Percentiles rank a stretch among this genome's conserved stretches.
These are phyloP conservation scores for Lomographa bimaculata DNA, from an alignment of 2,888 invertebrate genomes.

Conservation along the genomic window DNA sequence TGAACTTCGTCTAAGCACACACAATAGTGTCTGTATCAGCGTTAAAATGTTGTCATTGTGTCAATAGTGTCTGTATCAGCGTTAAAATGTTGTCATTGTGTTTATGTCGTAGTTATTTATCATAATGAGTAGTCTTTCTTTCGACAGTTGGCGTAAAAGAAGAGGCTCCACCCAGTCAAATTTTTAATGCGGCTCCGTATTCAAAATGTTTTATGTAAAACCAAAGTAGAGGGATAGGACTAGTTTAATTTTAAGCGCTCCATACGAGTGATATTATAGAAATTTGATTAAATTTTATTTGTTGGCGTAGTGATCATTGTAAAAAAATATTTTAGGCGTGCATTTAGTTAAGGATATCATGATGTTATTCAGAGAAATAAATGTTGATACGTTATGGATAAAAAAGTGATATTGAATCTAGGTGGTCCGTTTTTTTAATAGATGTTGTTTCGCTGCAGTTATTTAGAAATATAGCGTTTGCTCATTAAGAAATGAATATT, in stretches of 20 bases:
- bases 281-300: conserved; percentile 32
- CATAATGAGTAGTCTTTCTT: conserved; percentile 25
- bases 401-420: conserved; percentile 13
- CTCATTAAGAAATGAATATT: no score
- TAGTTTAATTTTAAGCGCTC: conserved; percentile 20
- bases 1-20: neutral
- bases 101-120: conserved; percentile 18
- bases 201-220: conserved; percentile 76
- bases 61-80: conserved; percentile 10
- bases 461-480: no score
- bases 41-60: conserved; percentile 11
- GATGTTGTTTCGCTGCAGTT: conserved; percentile 9
- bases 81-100: conserved; percentile 11
- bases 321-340: conserved; percentile 29
- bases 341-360: conserved; percentile 20
- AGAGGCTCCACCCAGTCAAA: conserved; percentile 60
- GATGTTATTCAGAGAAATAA: conserved; percentile 17
- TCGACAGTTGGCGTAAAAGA: conserved; percentile 70
- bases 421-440: conserved; percentile 12
- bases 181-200: conserved; percentile 64
- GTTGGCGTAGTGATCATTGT: conserved; percentile 38
- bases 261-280: conserved; percentile 14
- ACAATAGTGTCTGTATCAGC: conserved; percentile 10
- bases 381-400: conserved; percentile 14
- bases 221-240: conserved; percentile 42